Evolutionary conservation across 2,888 invertebrate genomes (phyloP).

Genomic region (Ctena decussata): DNA sequence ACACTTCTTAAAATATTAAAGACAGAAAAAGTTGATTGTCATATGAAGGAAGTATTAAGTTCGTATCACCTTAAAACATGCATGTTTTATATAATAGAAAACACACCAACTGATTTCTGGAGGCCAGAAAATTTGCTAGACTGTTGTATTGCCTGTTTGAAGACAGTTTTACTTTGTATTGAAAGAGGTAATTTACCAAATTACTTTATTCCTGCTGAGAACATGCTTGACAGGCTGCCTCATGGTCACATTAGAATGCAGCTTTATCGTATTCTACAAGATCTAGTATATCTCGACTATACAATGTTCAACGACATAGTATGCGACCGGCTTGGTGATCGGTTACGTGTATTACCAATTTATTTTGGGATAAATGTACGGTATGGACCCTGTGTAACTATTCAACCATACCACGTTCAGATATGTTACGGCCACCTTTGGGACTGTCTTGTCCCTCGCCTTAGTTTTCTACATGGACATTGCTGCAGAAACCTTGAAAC

Average conservation of each 20-base stretch:
- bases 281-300: too few species aligned
- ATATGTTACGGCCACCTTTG: background rate
- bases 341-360: background rate
- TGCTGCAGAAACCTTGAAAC: background rate
- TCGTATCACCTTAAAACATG: slow-evolving; percentile 1
- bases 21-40: background rate
- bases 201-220: background rate
- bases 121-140: background rate
- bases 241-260: background rate
- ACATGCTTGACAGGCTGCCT: background rate
- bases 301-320: too few species aligned
- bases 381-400: too few species aligned
- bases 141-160: background rate
- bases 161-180: background rate
- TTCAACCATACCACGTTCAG: background rate
- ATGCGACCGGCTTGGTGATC: too few species aligned
- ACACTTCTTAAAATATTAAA: background rate
- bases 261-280: background rate
- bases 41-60: background rate
- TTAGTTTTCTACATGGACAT: too few species aligned
- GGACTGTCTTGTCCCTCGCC: too few species aligned
- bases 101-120: background rate
- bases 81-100: background rate
- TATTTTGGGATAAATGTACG: background rate
- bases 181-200: background rate